Evolutionary conservation across 2,113 vertebrate species (phyloP).

Genomic region (Melanerpes formicivorus): DNA sequence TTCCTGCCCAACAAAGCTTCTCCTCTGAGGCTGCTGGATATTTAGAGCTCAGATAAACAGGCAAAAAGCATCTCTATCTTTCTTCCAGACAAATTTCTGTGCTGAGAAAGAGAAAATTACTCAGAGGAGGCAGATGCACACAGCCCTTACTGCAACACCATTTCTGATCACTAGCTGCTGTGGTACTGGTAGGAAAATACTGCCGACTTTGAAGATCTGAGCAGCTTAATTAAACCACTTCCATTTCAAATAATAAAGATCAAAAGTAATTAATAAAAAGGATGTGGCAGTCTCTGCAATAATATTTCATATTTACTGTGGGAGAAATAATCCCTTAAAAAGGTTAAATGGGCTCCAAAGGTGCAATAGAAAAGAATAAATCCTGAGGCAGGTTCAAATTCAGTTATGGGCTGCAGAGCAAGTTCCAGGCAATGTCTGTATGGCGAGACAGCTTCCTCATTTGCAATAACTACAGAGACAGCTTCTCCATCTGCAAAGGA

Average conservation of each 20-base stretch:
- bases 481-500: conserved; percentile 22
- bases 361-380: conserved; percentile 54
- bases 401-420: conserved; percentile 3
- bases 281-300: neutral
- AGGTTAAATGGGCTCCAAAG: conserved; percentile 52
- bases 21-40: neutral
- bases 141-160: neutral
- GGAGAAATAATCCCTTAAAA: conserved; percentile 50
- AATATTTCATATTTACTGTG: conserved; percentile 47
- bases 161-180: neutral
- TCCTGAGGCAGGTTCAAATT: conserved; percentile 53
- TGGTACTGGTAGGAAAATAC: conserved; percentile 9
- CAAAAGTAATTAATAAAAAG: conserved; percentile 28
- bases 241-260: conserved; percentile 31
- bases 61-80: neutral
- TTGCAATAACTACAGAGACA: conserved; percentile 32
- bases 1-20: neutral
- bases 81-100: neutral
- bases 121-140: fast-evolving
- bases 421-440: neutral
- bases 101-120: neutral
- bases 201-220: neutral
- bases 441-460: conserved; percentile 11
- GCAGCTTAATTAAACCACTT: conserved; percentile 9
- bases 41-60: neutral